These are phyloP conservation scores for Gambusia affinis DNA, from an alignment of 2,113 vertebrate species.

Conservation along the genomic window DNA sequence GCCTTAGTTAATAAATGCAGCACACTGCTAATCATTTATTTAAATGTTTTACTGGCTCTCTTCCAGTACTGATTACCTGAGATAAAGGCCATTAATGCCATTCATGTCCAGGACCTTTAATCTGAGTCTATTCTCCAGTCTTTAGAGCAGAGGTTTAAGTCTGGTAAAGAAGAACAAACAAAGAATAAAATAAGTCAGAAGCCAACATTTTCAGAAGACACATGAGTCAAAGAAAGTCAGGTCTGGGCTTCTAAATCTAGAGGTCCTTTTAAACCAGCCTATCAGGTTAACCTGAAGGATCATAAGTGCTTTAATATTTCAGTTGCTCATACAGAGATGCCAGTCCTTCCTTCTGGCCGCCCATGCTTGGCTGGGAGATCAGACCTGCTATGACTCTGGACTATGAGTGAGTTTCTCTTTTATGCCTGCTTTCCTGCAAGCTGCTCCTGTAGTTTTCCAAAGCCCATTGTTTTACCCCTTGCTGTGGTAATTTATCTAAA, in stretches of 20 bases:
- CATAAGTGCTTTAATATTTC: slow-evolving; percentile 66
- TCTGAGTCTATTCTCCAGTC: neutral
- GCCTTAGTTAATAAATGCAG: neutral
- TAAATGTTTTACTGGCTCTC: neutral
- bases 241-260: neutral
- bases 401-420: slow-evolving; percentile 58
- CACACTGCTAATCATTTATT: neutral
- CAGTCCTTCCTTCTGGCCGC: slow-evolving; percentile 49
- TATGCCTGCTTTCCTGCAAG: slow-evolving; percentile 70
- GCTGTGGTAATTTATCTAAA: slow-evolving; percentile 79
- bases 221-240: slow-evolving; percentile 17
- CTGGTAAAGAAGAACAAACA: slow-evolving; percentile 13
- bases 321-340: slow-evolving; percentile 48
- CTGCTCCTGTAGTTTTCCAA: slow-evolving; percentile 73
- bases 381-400: slow-evolving; percentile 61
- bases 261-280: slow-evolving; percentile 35
- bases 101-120: neutral
- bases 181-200: slow-evolving; percentile 14
- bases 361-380: slow-evolving; percentile 70
- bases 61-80: neutral
- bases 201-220: slow-evolving; percentile 13
- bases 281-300: slow-evolving; percentile 44
- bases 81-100: neutral
- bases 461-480: slow-evolving; percentile 68
- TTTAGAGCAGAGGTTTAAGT: neutral